Percentiles rank a stretch among this genome's conserved stretches.
Evolutionary conservation across 2,113 vertebrate species (phyloP).

Genomic region (Cochlearius cochlearius): DNA sequence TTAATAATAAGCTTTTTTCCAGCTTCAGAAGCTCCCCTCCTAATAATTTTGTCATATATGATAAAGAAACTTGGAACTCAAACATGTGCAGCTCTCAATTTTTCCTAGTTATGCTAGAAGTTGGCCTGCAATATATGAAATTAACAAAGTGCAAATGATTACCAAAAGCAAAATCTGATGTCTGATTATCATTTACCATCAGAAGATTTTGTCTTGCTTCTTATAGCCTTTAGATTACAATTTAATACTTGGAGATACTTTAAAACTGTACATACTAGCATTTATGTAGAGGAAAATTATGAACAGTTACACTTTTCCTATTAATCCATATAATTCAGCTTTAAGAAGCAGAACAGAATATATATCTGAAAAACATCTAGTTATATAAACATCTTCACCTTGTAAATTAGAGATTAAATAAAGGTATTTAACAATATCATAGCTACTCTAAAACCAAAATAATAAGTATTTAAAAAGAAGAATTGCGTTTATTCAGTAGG

Average conservation of each 20-base stretch:
- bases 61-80: neutral
- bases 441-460: neutral
- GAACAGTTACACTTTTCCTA: slow-evolving; percentile 15
- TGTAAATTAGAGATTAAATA: slow-evolving; percentile 58
- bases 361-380: slow-evolving; percentile 35
- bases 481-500: slow-evolving; percentile 24
- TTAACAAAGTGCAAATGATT: slow-evolving; percentile 45
- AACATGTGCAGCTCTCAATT: neutral
- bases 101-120: neutral
- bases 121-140: neutral
- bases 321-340: slow-evolving; percentile 2
- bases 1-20: neutral
- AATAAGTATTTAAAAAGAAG: neutral
- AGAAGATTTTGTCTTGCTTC: neutral
- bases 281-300: slow-evolving; percentile 1
- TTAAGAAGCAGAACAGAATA: slow-evolving; percentile 38
- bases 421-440: slow-evolving; percentile 11
- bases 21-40: neutral
- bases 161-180: slow-evolving; percentile 10
- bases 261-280: neutral
- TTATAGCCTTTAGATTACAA: neutral
- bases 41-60: neutral
- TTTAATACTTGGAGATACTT: neutral
- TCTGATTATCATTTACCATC: neutral
- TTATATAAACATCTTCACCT: slow-evolving; percentile 50